Conservation (phyloP, 2,797 vertebrate genomes). For the Sebastes itinus region DNA sequence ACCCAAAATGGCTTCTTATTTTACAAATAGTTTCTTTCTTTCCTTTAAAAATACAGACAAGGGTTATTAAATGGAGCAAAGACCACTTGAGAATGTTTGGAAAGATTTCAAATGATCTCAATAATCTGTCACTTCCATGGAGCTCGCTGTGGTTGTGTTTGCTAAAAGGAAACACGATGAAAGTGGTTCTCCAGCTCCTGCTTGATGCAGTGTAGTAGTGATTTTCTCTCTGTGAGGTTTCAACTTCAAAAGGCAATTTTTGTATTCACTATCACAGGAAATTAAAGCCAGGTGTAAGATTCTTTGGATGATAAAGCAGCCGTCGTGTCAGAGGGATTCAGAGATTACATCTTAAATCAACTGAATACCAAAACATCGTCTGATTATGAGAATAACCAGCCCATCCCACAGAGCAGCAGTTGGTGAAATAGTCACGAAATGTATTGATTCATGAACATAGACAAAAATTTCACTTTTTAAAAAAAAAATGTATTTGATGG, state of each 20-base stretch:
- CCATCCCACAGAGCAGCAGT: no score
- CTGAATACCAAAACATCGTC: conserved; percentile 21
- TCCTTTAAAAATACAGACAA: conserved; percentile 51
- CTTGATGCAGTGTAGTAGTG: background rate
- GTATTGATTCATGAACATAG: no score
- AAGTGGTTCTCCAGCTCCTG: background rate
- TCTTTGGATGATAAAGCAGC: background rate
- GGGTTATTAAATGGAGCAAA: conserved; percentile 43
- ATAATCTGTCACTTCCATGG: conserved; percentile 27
- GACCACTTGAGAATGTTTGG: conserved; percentile 36
- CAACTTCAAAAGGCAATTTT: conserved; percentile 33
- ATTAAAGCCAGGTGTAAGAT: conserved; percentile 35
- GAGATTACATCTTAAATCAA: conserved; percentile 45
- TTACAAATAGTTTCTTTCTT: conserved; percentile 25
- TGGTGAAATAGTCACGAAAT: no score
- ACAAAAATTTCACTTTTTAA: no score
- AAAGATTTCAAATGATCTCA: conserved; percentile 24
- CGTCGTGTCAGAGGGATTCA: conserved; percentile 5
- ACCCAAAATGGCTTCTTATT: conserved; percentile 29
- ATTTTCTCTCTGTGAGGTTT: conserved; percentile 7
- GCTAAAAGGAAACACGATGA: background rate
- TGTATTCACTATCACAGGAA: conserved; percentile 23
- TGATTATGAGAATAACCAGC: conserved; percentile 16
- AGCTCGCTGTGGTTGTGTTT: conserved; percentile 34
- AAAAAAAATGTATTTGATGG: no score